A percentile compares a stretch with the other conserved stretches of the same genome.
Evolutionary conservation across 2,888 invertebrate species (phyloP).

Genomic region (Acrobasis repandana): DNA sequence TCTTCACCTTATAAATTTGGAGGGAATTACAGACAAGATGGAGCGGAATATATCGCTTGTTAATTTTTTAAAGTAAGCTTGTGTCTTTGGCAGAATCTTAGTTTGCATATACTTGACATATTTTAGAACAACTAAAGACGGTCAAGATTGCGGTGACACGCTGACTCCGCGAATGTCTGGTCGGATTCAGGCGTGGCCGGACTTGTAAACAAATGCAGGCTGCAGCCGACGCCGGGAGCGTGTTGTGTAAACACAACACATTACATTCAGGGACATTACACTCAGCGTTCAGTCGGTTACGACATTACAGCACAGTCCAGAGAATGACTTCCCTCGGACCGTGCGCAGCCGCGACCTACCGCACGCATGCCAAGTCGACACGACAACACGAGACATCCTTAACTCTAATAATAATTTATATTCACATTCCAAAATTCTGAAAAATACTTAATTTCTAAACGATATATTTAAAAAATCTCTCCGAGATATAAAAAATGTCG

Average conservation of each 20-base stretch:
- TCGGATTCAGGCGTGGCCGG: slow-evolving; percentile 28
- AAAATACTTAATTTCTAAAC: slow-evolving; percentile 24
- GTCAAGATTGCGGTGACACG: neutral
- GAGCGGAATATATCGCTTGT: neutral
- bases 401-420: slow-evolving; percentile 23
- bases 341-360: slow-evolving; percentile 19
- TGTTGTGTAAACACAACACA: slow-evolving; percentile 29
- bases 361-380: slow-evolving; percentile 42
- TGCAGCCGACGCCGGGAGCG: slow-evolving; percentile 31
- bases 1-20: neutral
- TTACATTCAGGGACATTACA: slow-evolving; percentile 24
- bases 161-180: slow-evolving; percentile 12
- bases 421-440: slow-evolving; percentile 16
- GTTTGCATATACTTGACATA: neutral
- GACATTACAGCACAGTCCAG: neutral
- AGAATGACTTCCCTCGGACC: neutral
- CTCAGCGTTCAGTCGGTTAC: slow-evolving; percentile 16
- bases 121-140: neutral
- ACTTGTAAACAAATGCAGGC: slow-evolving; percentile 35
- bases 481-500: slow-evolving; percentile 17
- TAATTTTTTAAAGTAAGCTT: neutral
- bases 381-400: slow-evolving; percentile 38
- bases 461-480: slow-evolving; percentile 16
- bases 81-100: neutral
- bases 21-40: neutral